A percentile compares a stretch with the other conserved stretches of the same genome.
Evolutionary conservation across 2,113 vertebrate species (phyloP).

Genomic region (Cyphomyrus discorhynchus): DNA sequence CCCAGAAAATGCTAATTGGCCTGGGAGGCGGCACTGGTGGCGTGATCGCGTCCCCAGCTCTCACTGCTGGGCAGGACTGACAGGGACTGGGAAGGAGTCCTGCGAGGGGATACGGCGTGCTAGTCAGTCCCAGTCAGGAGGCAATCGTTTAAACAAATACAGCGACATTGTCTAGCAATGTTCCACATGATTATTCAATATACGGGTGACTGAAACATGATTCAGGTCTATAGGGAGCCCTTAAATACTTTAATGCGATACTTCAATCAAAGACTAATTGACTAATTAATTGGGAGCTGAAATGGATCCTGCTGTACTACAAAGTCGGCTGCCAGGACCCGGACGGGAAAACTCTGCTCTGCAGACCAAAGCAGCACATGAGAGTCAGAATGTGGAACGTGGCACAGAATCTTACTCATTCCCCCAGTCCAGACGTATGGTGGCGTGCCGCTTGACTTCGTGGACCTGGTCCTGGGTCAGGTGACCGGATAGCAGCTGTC

Average conservation of each 20-base stretch:
- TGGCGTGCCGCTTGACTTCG: constrained; percentile 91
- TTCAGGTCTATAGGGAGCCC: not conserved
- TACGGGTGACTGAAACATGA: not conserved
- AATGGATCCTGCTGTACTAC: not conserved
- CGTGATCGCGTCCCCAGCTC: not conserved
- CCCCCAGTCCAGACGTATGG: constrained; percentile 91
- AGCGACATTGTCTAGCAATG: not conserved
- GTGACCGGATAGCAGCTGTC: constrained; percentile 90
- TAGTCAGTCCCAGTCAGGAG: not conserved
- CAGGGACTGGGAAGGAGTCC: not conserved
- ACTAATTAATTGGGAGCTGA: not conserved
- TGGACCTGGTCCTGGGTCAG: constrained; percentile 91
- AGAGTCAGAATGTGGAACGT: not conserved
- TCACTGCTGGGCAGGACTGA: not conserved
- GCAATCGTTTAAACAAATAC: not conserved
- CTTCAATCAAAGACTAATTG: not conserved
- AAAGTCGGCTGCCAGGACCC: not conserved
- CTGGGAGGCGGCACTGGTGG: not conserved
- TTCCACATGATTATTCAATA: not conserved
- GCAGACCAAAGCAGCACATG: not conserved
- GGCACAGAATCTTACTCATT: constrained; percentile 80
- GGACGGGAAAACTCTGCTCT: not conserved
- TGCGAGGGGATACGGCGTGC: not conserved
- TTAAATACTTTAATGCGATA: not conserved
- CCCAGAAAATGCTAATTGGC: not conserved